Conservation (phyloP, 1,140 invertebrate genomes). For the Himalopsyche phryganea region DNA sequence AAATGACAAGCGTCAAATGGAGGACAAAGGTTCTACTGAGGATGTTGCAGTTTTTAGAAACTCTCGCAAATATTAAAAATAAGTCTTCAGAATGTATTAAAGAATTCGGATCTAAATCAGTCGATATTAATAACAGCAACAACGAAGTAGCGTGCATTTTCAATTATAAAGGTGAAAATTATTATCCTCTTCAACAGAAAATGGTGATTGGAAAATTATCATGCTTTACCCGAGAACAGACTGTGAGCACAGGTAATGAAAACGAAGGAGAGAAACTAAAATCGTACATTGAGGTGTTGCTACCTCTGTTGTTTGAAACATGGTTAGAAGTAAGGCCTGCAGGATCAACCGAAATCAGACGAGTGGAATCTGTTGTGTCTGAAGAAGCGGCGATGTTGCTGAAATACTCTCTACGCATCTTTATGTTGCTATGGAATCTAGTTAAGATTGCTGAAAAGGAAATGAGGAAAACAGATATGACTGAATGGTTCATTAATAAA, state of each 20-base stretch:
- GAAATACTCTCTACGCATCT: slow-evolving; percentile 54
- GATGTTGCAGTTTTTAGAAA: slow-evolving; percentile 58
- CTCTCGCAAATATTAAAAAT: slow-evolving; percentile 38
- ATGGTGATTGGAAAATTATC: slow-evolving; percentile 29
- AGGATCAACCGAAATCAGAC: slow-evolving; percentile 36
- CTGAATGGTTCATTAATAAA: slow-evolving; percentile 50
- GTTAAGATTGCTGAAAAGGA: slow-evolving; percentile 46
- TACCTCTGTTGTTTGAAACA: slow-evolving; percentile 69
- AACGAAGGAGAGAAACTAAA: slow-evolving; percentile 48
- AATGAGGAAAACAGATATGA: slow-evolving; percentile 38
- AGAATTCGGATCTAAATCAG: no score
- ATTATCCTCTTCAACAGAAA: slow-evolving; percentile 20
- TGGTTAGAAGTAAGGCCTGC: slow-evolving; percentile 68
- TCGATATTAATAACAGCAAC: no score
- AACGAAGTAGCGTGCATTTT: not conserved
- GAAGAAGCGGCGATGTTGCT: slow-evolving; percentile 57
- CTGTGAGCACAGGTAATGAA: slow-evolving; percentile 20
- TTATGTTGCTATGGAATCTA: slow-evolving; percentile 54
- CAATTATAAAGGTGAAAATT: slow-evolving; percentile 32
- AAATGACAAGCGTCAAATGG: slow-evolving; percentile 70
- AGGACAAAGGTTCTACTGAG: slow-evolving; percentile 68
- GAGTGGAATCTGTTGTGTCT: slow-evolving; percentile 47
- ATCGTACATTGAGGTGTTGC: slow-evolving; percentile 58
- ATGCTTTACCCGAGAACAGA: slow-evolving; percentile 38
- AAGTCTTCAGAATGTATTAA: no score